Evolutionary conservation across 2,797 vertebrate species (phyloP).

Genomic region (Rhadinocentrus ornatus): DNA sequence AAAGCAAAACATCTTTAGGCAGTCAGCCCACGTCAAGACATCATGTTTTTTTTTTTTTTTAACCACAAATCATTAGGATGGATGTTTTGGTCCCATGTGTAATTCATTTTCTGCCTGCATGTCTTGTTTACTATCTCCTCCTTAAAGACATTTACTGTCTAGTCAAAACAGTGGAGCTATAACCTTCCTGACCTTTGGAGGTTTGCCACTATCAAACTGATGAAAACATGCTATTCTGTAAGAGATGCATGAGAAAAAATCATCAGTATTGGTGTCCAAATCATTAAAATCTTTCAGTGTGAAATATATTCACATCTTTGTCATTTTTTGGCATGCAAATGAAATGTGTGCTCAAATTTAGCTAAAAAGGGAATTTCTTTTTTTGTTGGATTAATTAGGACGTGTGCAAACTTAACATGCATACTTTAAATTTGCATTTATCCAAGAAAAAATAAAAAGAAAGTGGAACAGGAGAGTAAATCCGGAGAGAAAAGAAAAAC

Average conservation of each 20-base stretch:
- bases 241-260: neutral
- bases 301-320: conserved; percentile 16
- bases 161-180: conserved; percentile 24
- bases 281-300: conserved; percentile 22
- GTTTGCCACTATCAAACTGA: conserved; percentile 11
- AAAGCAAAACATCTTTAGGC: conserved; percentile 63
- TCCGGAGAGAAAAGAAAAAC: conserved; percentile 3
- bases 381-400: conserved; percentile 38
- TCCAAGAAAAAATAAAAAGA: conserved; percentile 16
- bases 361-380: conserved; percentile 19
- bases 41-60: conserved; percentile 31
- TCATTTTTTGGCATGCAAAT: conserved; percentile 6
- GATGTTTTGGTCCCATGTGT: conserved; percentile 45
- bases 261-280: conserved; percentile 12
- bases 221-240: neutral
- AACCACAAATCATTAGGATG: conserved; percentile 52
- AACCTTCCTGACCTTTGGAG: conserved; percentile 5
- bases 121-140: conserved; percentile 16
- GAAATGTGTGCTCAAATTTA: conserved; percentile 1
- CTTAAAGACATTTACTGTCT: conserved; percentile 27
- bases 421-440: conserved; percentile 30
- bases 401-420: conserved; percentile 7
- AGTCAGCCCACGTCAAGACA: conserved; percentile 49
- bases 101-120: conserved; percentile 30
- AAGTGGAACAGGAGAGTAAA: conserved; percentile 19